These are phyloP conservation scores for Silurus meridionalis DNA, from an alignment of 2,113 vertebrate genomes.

Conservation along the genomic window DNA sequence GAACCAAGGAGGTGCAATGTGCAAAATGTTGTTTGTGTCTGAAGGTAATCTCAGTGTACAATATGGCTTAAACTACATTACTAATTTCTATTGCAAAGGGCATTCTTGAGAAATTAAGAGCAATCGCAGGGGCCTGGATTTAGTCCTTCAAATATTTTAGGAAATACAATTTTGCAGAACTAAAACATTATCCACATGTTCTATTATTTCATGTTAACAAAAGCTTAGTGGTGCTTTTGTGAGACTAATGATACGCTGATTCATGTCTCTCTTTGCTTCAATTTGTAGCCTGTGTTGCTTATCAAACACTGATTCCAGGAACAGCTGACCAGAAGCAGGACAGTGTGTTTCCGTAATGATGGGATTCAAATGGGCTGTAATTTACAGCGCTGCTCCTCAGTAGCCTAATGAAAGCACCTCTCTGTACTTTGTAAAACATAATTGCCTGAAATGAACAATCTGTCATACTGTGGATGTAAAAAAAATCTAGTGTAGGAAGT, in stretches of 20 bases:
- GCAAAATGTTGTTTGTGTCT: background rate
- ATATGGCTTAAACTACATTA: background rate
- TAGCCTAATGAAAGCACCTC: constrained; percentile 39
- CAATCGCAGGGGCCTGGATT: background rate
- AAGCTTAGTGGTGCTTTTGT: constrained; percentile 11
- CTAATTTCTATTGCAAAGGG: background rate
- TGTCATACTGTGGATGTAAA: constrained; percentile 37
- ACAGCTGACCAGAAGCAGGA: constrained; percentile 43
- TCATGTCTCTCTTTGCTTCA: constrained; percentile 34
- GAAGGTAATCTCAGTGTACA: background rate
- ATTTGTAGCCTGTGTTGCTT: constrained; percentile 23
- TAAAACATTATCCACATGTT: background rate
- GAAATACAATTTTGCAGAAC: background rate
- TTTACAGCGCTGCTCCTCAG: constrained; percentile 35
- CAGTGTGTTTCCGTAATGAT: constrained; percentile 38
- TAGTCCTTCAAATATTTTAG: background rate
- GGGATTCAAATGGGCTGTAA: constrained; percentile 36
- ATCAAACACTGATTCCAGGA: constrained; percentile 36
- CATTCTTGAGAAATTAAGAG: background rate
- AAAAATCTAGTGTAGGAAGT: constrained; percentile 40
- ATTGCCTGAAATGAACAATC: constrained; percentile 50
- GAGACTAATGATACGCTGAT: constrained; percentile 30
- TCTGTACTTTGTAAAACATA: constrained; percentile 47
- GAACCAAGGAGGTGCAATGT: background rate
- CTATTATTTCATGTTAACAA: constrained; percentile 18